These are phyloP conservation scores for Aphidius ervi DNA, from an alignment of 1,140 invertebrate species.

Conservation along the genomic window DNA sequence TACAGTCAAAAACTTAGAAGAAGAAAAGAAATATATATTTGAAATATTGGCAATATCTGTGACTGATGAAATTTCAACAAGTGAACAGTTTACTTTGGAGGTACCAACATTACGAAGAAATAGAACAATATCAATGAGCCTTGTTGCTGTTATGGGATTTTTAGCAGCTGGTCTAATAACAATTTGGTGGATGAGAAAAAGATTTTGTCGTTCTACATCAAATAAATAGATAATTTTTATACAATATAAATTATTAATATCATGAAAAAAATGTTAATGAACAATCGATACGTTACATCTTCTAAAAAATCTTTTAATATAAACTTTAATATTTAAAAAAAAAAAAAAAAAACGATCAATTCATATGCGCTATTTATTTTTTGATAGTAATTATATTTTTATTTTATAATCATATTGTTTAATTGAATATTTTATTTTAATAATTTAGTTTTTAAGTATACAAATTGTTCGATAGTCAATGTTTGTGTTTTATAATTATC, in stretches of 20 bases:
- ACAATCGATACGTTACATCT: neutral
- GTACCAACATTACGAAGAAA: conserved; percentile 62
- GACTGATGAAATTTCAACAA: conserved; percentile 55
- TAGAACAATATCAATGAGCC: conserved; percentile 61
- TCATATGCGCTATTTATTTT: no score
- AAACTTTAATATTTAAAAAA: no score
- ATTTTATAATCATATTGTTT: no score
- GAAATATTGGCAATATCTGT: conserved; percentile 61
- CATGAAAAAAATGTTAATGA: neutral
- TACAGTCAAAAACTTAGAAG: conserved; percentile 61
- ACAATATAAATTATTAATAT: neutral
- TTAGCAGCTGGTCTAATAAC: conserved; percentile 57
- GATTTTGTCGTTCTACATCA: conserved; percentile 43
- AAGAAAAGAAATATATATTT: conserved; percentile 63
- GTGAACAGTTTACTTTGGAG: conserved; percentile 56
- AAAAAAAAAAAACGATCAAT: no score
- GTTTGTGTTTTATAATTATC: conserved; percentile 81
- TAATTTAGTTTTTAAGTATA: conserved; percentile 36
- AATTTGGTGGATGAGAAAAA: conserved; percentile 59
- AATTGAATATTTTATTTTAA: no score
- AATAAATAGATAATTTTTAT: conserved; percentile 33
- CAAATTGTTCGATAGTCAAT: conserved; percentile 83
- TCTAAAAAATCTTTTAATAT: no score
- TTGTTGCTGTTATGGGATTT: conserved; percentile 56
- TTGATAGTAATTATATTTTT: no score